Evolutionary conservation across 2,113 vertebrate genomes (phyloP), one percentile per base, ranked within the genome.

Genomic region (Neopipo cinnamomea): DNA sequence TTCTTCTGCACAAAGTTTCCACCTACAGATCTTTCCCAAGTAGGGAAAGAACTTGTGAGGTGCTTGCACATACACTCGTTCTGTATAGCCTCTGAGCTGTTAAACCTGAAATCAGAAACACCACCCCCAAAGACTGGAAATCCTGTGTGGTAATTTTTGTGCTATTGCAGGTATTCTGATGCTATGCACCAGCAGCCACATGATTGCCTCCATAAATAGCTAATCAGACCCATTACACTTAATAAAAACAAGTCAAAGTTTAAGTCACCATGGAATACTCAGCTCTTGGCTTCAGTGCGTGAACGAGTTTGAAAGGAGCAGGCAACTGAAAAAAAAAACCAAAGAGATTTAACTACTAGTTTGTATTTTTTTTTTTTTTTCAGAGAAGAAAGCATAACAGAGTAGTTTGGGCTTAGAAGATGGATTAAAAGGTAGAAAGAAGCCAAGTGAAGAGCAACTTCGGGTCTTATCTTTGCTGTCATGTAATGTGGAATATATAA

Each of bases 31-130:
- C 76, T 52, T 71, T 68, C 35, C n/a, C 8, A 50, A 35, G 17
- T 2, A 73, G 17, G 8, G 31, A 42, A 65, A 71, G 28, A n/a
- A 47, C 9, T 19, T 33, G 10, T 11, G 37, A 75, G 74, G 14
- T 47, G 47, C 27, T 72, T 39, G 16, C 16, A 28, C 3, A 1
- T 2, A 4, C 20, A 28, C 0, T 0, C 28, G 59, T 63, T 76
- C 55, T 55, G 44, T 50, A 41, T 14, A 58, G 31, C 15, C 28
- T 30, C 58, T 30, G 37, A 73, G 37, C 31, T 85, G 53, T 50
- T 63, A 39, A 37, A 83, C 33, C 31, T 88, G 79, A 89, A 75
- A 59, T 35, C 30, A 78, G 52, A 95, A 74, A 63, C 20, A 23
- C 28, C 59, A 5, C 24, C 30, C 46, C 25, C 22, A 24, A 74